These are phyloP conservation scores for Caenorhabditis afra DNA, from an alignment of 2,888 invertebrate genomes.

Conservation along the genomic window DNA sequence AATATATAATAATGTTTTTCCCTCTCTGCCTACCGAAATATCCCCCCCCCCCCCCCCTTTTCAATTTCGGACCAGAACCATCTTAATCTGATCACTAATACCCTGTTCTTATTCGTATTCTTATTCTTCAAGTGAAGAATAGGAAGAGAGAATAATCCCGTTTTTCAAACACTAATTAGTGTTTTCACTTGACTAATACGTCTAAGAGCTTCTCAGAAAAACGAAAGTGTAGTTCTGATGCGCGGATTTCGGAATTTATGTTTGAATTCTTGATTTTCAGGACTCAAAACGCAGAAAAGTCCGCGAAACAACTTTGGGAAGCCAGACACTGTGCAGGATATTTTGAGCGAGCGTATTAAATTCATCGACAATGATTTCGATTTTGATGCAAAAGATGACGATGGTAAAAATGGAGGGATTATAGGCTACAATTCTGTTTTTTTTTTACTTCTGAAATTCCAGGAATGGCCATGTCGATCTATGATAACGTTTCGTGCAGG, in stretches of 20 bases:
- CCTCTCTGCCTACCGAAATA: constrained; percentile 17
- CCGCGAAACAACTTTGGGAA: constrained; percentile 34
- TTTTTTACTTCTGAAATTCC: constrained; percentile 10
- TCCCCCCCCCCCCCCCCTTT: neutral
- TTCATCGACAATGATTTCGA: constrained; percentile 62
- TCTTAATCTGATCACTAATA: constrained; percentile 44
- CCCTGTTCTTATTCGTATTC: neutral
- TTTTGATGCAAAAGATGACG: constrained; percentile 53
- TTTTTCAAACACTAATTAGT: constrained; percentile 24
- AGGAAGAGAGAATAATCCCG: constrained; percentile 7
- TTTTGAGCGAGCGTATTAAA: constrained; percentile 57
- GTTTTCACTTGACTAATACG: constrained; percentile 31
- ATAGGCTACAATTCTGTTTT: neutral
- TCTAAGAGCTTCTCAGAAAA: constrained; percentile 2
- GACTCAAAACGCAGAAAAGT: constrained; percentile 51
- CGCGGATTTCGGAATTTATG: neutral
- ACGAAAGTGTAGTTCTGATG: no score
- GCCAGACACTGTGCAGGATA: constrained; percentile 58
- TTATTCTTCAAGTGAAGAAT: neutral
- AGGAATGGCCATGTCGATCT: constrained; percentile 61
- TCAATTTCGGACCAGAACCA: neutral
- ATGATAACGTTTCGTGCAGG: constrained; percentile 58
- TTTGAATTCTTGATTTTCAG: constrained; percentile 34
- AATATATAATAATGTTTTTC: neutral
- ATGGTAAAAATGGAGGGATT: constrained; percentile 33